Evolutionary conservation across 2,888 invertebrate genomes (phyloP).

Genomic region (Drosophila macrospina): DNA sequence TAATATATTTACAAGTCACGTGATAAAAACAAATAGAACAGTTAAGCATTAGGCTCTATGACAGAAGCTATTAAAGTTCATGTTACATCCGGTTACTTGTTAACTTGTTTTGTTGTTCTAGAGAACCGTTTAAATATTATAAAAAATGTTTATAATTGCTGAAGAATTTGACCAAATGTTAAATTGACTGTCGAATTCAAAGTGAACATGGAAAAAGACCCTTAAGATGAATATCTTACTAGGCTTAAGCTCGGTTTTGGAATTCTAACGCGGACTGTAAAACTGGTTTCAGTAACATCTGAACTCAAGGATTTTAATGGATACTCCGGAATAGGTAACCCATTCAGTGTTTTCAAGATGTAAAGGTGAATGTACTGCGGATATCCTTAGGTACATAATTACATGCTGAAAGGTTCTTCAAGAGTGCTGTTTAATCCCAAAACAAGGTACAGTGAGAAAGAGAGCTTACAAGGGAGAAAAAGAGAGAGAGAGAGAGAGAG

Average conservation of each 20-base stretch:
- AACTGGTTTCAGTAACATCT: neutral
- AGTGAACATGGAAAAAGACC: too few species aligned
- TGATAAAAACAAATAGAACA: slow-evolving; percentile 1
- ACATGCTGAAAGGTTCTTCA: slow-evolving; percentile 10
- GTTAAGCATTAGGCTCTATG: neutral
- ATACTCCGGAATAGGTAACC: neutral
- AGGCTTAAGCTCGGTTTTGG: too few species aligned
- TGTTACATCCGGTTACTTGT: neutral
- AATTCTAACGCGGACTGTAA: too few species aligned
- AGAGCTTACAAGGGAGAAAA: neutral
- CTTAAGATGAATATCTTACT: too few species aligned
- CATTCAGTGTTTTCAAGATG: neutral
- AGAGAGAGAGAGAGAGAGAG: neutral
- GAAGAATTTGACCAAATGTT: too few species aligned
- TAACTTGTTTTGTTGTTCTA: neutral
- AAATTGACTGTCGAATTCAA: too few species aligned
- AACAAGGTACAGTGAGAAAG: slow-evolving; percentile 5
- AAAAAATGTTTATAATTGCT: too few species aligned
- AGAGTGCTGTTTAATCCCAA: slow-evolving; percentile 14
- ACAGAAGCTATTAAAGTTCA: neutral
- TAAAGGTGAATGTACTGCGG: slow-evolving; percentile 25
- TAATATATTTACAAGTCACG: slow-evolving; percentile 1
- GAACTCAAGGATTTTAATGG: neutral
- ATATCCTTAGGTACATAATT: slow-evolving; percentile 41
- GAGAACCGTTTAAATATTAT: neutral